These are phyloP conservation scores for Thera obeliscata DNA, from an alignment of 2,888 invertebrate genomes.

Conservation along the genomic window DNA sequence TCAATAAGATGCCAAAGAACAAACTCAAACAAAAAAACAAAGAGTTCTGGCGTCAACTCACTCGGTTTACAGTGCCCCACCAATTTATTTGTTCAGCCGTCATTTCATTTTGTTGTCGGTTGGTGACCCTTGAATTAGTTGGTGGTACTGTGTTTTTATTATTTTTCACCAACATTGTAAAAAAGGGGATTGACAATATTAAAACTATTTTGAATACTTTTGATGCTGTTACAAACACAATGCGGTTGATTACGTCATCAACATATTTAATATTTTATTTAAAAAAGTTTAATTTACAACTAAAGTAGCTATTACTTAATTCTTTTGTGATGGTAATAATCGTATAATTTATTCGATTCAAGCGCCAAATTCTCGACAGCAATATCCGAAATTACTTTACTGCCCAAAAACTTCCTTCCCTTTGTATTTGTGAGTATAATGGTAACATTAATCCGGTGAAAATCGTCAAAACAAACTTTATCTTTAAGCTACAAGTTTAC, in stretches of 20 bases:
- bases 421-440: slow-evolving; percentile 36
- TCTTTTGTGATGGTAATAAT: slow-evolving; percentile 15
- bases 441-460: slow-evolving; percentile 36
- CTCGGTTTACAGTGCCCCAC: too few species aligned
- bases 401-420: slow-evolving; percentile 34
- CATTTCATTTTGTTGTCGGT: too few species aligned
- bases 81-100: too few species aligned
- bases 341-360: slow-evolving; percentile 14
- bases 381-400: slow-evolving; percentile 39
- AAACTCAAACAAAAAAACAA: too few species aligned
- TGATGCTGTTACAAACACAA: neutral
- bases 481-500: slow-evolving; percentile 13
- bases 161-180: too few species aligned
- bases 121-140: too few species aligned
- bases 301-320: slow-evolving; percentile 3
- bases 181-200: too few species aligned
- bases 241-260: neutral
- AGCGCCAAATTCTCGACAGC: slow-evolving; percentile 27
- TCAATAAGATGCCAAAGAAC: too few species aligned
- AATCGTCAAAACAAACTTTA: slow-evolving; percentile 35
- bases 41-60: too few species aligned
- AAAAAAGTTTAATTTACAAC: neutral
- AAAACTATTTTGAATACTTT: too few species aligned
- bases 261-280: neutral
- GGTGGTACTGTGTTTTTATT: too few species aligned